Evolutionary conservation across 1,140 invertebrate species (phyloP).

Genomic region (Aplysia californica): DNA sequence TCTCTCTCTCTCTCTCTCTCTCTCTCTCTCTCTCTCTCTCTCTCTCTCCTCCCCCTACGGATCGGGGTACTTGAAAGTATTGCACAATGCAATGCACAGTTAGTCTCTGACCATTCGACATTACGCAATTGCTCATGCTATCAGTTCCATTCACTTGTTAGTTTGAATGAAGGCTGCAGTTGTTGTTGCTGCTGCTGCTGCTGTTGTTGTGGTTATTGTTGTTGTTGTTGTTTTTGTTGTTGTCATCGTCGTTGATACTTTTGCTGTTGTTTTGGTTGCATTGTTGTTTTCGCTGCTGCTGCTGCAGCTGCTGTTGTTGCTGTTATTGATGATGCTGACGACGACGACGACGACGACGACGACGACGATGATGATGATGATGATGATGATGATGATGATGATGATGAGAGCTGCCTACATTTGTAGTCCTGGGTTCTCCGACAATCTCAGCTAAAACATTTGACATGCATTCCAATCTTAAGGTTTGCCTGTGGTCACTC

Average conservation of each 20-base stretch:
- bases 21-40: constrained; percentile 12
- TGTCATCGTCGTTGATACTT: no score
- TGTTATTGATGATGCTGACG: no score
- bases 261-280: no score
- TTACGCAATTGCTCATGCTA: background rate
- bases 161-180: background rate
- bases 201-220: no score
- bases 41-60: background rate
- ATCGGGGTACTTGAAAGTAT: background rate
- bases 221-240: no score
- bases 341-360: no score
- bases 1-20: constrained; percentile 10
- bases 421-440: background rate
- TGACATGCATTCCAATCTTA: background rate
- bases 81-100: background rate
- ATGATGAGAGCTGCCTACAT: background rate
- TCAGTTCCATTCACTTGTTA: background rate
- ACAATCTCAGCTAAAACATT: background rate
- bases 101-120: background rate
- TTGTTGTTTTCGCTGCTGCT: background rate
- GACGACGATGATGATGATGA: background rate
- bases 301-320: no score
- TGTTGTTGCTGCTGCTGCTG: background rate
- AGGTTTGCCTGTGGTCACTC: no score
- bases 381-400: background rate